These are phyloP conservation scores for Drosophila picticornis DNA, from an alignment of 2,888 invertebrate species.

Conservation along the genomic window DNA sequence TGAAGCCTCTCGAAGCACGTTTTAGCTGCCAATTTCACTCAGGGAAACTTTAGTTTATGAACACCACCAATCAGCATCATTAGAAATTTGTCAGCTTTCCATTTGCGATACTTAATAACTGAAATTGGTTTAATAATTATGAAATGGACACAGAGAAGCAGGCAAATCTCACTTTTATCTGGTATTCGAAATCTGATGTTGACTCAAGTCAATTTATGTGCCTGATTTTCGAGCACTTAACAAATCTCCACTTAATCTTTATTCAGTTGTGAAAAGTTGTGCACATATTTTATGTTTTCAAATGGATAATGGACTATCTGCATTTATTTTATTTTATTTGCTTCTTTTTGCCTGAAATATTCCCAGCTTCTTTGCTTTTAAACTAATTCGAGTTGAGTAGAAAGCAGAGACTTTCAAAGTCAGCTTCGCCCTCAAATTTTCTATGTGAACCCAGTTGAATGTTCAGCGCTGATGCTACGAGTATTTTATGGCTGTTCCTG, in stretches of 20 bases:
- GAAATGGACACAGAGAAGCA: not conserved
- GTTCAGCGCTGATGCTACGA: conserved; percentile 8
- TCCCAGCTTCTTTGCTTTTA: too few relatives aligned
- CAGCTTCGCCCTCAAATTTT: not conserved
- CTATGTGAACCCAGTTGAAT: not conserved
- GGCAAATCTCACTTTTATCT: not conserved
- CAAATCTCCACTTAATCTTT: not conserved
- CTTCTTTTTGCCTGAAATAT: too few relatives aligned
- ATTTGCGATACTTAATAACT: not conserved
- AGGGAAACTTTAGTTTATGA: not conserved
- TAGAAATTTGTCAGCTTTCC: conserved; percentile 2
- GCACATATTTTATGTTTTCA: not conserved
- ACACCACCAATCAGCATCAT: not conserved
- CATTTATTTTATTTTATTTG: too few relatives aligned
- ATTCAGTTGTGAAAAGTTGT: not conserved
- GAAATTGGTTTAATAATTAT: not conserved
- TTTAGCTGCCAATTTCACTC: not conserved
- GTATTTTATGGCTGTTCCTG: conserved; percentile 24
- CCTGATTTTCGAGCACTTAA: not conserved
- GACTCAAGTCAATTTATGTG: not conserved
- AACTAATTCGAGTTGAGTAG: not conserved
- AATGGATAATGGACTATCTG: too few relatives aligned
- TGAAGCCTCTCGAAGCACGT: not conserved
- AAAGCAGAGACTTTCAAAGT: not conserved
- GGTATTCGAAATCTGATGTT: not conserved